Base-by-base conservation (phyloP, 2,113 vertebrate genomes). In the Gavialis gangeticus region DNA sequence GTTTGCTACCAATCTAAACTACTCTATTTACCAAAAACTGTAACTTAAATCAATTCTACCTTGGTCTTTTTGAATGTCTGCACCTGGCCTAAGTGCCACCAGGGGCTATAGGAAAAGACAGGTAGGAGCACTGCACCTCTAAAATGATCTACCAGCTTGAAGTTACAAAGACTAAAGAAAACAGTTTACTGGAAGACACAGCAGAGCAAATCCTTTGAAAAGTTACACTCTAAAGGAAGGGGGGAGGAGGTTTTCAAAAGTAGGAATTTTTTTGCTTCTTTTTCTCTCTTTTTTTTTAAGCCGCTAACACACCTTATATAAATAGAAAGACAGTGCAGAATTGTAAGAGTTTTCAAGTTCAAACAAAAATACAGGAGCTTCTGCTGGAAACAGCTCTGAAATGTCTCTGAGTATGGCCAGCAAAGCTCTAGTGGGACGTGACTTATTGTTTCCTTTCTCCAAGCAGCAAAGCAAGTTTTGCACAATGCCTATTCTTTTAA, bases 1-100 rank as follows among this genome's bases (percentile, higher is more conserved):
- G 46, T 46, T 46, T 12, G 57, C 11, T 19, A 34, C 27, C 30
- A 15, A 9, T 46, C 46, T 46, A 46, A 46, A 46, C 7, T 46
- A 46, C 9, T 46, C 46, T 46, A 46, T 46, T 46, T 46, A 46
- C 46, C 3, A 7, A 46, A 46, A 46, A 46, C 46, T 46, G 46
- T 46, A 46, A 46, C 46, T 46, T 46, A 46, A 46, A 46, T 46
- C 46, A 46, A 46, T 46, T 46, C 46, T 7, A 46, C 46, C 46
- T 46, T 46, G 46, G 46, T 46, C 46, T 9, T 46, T 46, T 46
- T 46, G 46, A 46, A 46, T 46, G 46, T 46, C 46, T 46, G 46
- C 46, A 46, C 46, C 46, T 46, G 46, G 46, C 46, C 46, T 59
- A 93, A 95, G 80, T 91, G 77, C 37, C 82, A 89, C 89, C 91